Evolutionary conservation across 2,797 vertebrate species (phyloP), one percentile per base, ranked within the genome.

Genomic region (Hephaestus fuliginosus): DNA sequence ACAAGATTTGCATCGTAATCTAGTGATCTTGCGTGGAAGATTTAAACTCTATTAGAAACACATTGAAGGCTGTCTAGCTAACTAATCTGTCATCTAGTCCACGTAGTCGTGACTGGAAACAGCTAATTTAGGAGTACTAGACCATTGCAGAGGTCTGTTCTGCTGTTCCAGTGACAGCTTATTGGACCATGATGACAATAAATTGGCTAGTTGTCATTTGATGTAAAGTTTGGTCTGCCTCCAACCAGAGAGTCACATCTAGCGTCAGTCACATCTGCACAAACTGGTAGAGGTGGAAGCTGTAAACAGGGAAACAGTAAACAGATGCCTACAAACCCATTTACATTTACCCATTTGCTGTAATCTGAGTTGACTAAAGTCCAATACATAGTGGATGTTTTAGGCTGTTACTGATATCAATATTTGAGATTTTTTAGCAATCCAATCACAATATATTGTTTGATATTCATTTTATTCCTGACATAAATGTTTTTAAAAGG

Each of bases 161-260:
- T 72, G 33, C 57, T 62, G 20, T 43, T 66, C 11, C 22, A 22
- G 4, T 36, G 46, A 55, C 51, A 64, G 33, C 60, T 77, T 80
- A 67, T 52, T 58, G 44, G 30, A 64, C 33, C 20, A 55, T 41
- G 36, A 44, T 41, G 66, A 41, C 28, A 55, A 43, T 51, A 41
- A 72, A 44, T 58, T 28, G 33, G 12, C 13, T 43, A 22, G 7
- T 68, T 55, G 48, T 49, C 36, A 51, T 75, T 30, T 36, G 17
- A 17, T 11, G 12, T 67, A 51, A 51, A 33, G 28, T 67, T 74
- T 74, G 41, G 36, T 62, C 11, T 51, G 64, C 14, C 44, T 72
- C 48, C 43, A 46, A 46, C 43, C 58, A 61, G 46, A 53, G 49
- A 43, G 28, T 44, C 30, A 33, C 30, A 33, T 33, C 30, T 33